Evolutionary conservation across 2,888 invertebrate genomes (phyloP), one percentile per base, ranked within the genome.

Genomic region (Axea sp.): DNA sequence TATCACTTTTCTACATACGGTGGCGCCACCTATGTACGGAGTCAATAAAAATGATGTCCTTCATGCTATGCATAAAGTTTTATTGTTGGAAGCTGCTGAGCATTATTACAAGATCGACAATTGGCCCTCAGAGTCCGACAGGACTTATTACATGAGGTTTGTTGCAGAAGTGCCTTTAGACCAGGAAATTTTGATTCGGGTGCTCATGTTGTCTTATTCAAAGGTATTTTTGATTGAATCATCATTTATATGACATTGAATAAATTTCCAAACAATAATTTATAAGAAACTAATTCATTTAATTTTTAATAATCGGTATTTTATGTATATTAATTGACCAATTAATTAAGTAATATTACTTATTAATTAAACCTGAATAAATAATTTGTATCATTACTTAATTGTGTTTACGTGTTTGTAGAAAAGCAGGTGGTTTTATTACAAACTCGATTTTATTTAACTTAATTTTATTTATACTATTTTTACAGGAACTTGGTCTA

Each of bases 41-140:
- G 92, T 96, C 1, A 90, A 91, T 17, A 89, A 92, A 0, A 90
- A 90, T 22, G 96, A 96, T 81, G 94, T 93, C 82, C 90, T 93
- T 78, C 93, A 93, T 80, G 93, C 93, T 0, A 88, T 96, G 49
- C 93, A 95, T 77, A 96, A 96, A 89, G 90, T 94, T 80, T 90
- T 95, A 84, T 90, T 96, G 75, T 89, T 95, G 74, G 95, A 95
- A 85, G 90, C 91, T 60, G 91, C 92, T 0, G 96, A 96, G 73
- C 91, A 93, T 65, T 96, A 96, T 88, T 93, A 93, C 82, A 95
- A 95, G 86, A 89, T 92, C 73, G 94, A 94, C 88, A 94, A 94
- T 87, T 98, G 97, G 96, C 97, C 97, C 0, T 93, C 95, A 0
- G 98, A 99, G 88, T 92, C 93, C 4, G 98, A 98, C 81, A 90